These are phyloP conservation scores for Desmophyllum pertusum DNA, from an alignment of 92 coral and sea anemone species.

Conservation along the genomic window DNA sequence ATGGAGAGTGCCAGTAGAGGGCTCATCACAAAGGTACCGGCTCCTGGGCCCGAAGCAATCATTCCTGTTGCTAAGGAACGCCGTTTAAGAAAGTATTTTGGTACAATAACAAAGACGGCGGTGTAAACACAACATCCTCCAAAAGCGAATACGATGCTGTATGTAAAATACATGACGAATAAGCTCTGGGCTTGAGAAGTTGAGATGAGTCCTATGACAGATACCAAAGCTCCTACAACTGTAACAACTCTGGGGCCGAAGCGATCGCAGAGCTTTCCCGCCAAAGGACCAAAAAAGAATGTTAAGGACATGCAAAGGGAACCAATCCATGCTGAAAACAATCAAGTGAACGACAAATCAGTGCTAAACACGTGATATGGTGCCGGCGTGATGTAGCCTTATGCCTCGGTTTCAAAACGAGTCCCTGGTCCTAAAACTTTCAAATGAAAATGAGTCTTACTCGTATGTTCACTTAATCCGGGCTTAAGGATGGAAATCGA, in stretches of 20 bases:
- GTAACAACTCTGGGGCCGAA: slow-evolving; percentile 49
- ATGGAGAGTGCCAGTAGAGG: slow-evolving; percentile 42
- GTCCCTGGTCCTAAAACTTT: neutral
- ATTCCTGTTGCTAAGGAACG: slow-evolving; percentile 51
- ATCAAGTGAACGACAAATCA: neutral
- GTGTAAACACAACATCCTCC: slow-evolving; percentile 54
- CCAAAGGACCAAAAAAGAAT: slow-evolving; percentile 53
- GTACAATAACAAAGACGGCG: slow-evolving; percentile 46
- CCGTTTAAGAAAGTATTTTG: slow-evolving; percentile 48
- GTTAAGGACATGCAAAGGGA: slow-evolving; percentile 37
- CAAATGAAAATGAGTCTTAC: no score
- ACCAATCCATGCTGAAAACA: slow-evolving; percentile 58
- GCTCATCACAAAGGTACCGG: slow-evolving; percentile 55
- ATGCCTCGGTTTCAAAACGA: no score
- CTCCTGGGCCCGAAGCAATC: slow-evolving; percentile 58
- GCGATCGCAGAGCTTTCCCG: slow-evolving; percentile 53
- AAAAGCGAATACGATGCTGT: slow-evolving; percentile 52
- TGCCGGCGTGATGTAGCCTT: no score
- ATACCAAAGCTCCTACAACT: slow-evolving; percentile 39
- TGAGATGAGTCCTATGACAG: slow-evolving; percentile 21
- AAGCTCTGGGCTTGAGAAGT: slow-evolving; percentile 54
- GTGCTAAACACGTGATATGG: no score
- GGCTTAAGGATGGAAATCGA: no score
- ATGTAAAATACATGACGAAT: slow-evolving; percentile 40
- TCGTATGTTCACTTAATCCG: no score